phyloP scores from a whole-genome alignment of 2,797 vertebrate species.

The Momotus momota region DNA sequence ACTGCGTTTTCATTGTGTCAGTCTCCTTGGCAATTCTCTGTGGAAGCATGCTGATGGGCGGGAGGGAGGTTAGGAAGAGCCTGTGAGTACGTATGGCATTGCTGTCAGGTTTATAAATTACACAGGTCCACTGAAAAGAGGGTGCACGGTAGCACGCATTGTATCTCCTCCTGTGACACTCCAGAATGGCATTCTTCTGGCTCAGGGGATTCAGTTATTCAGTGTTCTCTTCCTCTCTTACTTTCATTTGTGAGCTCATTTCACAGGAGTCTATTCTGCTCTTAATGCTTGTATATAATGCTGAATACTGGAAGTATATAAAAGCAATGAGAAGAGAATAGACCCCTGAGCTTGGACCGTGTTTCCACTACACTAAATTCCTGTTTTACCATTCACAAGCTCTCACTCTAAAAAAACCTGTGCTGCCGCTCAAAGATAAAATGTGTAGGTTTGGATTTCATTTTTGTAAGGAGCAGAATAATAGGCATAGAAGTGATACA shows the following conservation, averaged over 20 bases:
- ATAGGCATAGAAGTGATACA: neutral
- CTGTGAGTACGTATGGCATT: neutral
- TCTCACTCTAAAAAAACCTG: neutral
- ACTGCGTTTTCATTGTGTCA: constrained; percentile 39
- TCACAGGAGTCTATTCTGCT: neutral
- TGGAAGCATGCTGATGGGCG: neutral
- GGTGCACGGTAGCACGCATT: neutral
- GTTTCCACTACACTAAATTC: constrained; percentile 32
- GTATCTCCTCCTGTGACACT: neutral
- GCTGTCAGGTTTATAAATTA: constrained; percentile 46
- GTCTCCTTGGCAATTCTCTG: constrained; percentile 13
- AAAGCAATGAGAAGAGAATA: constrained; percentile 22
- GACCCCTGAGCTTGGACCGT: constrained; percentile 12
- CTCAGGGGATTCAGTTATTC: neutral
- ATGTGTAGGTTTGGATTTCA: constrained; percentile 36
- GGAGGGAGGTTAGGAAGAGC: constrained; percentile 33
- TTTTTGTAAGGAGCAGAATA: constrained; percentile 33
- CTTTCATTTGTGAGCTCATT: constrained; percentile 40
- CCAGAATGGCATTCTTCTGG: neutral
- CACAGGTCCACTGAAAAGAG: neutral
- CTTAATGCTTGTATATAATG: neutral
- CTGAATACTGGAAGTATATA: neutral
- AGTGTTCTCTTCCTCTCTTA: neutral
- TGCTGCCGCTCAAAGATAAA: constrained; percentile 36
- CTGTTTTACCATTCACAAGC: constrained; percentile 8